phyloP scores from a whole-genome alignment of 1,140 invertebrate genomes.

The Calliphora vicina region DNA sequence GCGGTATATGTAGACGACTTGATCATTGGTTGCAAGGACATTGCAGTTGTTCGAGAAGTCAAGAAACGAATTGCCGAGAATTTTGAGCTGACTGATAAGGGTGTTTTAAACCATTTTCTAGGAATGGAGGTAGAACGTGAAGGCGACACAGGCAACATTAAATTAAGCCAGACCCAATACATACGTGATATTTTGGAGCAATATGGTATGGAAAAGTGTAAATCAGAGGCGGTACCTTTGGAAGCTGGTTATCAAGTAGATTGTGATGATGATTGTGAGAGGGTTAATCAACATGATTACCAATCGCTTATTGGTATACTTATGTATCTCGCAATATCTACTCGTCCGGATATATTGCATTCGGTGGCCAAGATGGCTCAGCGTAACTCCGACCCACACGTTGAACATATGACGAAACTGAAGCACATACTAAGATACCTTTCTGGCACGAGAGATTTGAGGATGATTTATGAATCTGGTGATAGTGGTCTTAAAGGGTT shows the following conservation, averaged over 20 bases:
- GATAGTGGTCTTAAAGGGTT: neutral
- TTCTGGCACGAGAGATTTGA: too few species aligned
- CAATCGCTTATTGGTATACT: conserved; percentile 33
- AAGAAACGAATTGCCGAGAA: conserved; percentile 42
- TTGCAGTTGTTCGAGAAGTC: conserved; percentile 41
- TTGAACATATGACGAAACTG: too few species aligned
- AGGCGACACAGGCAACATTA: conserved; percentile 24
- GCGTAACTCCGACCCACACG: too few species aligned
- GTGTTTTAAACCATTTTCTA: too few species aligned
- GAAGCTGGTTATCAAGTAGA: too few species aligned
- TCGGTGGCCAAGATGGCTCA: too few species aligned
- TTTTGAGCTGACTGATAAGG: conserved; percentile 54
- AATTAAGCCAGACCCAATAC: conserved; percentile 12
- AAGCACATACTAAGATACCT: too few species aligned
- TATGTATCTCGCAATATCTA: conserved; percentile 36
- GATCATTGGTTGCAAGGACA: conserved; percentile 41
- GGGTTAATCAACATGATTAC: conserved; percentile 17
- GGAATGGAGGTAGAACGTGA: conserved; percentile 50
- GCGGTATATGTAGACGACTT: conserved; percentile 51
- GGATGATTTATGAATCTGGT: too few species aligned
- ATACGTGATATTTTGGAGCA: too few species aligned
- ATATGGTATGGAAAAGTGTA: too few species aligned
- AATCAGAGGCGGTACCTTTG: too few species aligned
- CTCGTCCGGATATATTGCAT: too few species aligned
- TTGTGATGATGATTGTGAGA: conserved; percentile 15